Evolutionary conservation across 2,797 vertebrate species (phyloP).

Genomic region (Anisognathus igniventris): DNA sequence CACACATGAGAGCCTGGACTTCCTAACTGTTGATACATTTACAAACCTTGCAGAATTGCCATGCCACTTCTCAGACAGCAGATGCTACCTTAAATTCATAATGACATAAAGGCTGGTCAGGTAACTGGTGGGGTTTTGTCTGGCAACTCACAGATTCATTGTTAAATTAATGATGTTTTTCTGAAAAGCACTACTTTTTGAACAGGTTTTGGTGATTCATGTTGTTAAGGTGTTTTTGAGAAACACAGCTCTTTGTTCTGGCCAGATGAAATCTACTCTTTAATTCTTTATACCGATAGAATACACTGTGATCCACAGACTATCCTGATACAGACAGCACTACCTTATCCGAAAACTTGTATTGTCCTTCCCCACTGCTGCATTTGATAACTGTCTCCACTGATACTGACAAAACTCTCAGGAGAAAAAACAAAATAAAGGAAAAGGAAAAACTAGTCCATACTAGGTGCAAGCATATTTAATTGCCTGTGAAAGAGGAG

Average conservation of each 20-base stretch:
- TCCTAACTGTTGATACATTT: neutral
- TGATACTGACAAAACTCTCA: neutral
- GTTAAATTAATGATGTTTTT: neutral
- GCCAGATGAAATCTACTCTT: neutral
- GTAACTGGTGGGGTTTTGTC: neutral
- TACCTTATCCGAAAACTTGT: neutral
- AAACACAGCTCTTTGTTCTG: neutral
- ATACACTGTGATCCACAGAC: neutral
- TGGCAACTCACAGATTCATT: neutral
- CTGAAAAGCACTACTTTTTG: neutral
- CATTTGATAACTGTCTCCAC: neutral
- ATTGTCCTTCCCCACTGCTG: neutral
- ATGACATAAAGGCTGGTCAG: neutral
- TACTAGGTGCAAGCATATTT: neutral
- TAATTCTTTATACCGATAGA: neutral
- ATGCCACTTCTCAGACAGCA: fast-evolving
- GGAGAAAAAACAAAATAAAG: neutral
- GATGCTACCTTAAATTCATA: neutral
- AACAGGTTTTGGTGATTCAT: neutral
- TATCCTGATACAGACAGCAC: neutral
- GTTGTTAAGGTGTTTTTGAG: neutral
- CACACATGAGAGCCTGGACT: neutral
- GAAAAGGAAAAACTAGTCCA: neutral
- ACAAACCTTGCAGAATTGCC: neutral
- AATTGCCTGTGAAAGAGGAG: neutral